Conservation (phyloP, 1,140 invertebrate genomes). For the Trachymyrmex septentrionalis region DNA sequence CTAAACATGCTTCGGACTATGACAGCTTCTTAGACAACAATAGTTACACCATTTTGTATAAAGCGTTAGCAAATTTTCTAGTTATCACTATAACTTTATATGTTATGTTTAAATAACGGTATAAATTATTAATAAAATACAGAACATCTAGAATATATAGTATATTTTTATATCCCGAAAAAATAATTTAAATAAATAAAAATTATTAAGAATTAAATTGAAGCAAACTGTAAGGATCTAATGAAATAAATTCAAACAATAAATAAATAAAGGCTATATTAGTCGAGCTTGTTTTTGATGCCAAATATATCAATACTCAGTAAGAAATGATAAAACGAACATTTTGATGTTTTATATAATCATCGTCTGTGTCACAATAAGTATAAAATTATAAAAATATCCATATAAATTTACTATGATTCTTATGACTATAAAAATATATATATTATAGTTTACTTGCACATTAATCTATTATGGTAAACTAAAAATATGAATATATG, state of each 20-base stretch:
- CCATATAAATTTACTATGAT: no score
- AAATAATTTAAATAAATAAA: not conserved
- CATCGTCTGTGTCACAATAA: no score
- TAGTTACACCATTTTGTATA: conserved; percentile 1
- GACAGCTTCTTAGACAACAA: conserved; percentile 3
- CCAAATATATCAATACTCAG: no score
- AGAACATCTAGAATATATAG: not conserved
- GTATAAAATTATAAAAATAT: no score
- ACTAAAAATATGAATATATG: conserved; percentile 56
- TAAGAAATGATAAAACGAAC: no score
- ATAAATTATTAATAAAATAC: conserved; percentile 12
- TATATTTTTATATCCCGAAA: not conserved
- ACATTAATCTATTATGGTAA: conserved; percentile 78
- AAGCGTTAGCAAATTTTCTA: conserved; percentile 31
- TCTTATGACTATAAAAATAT: not conserved
- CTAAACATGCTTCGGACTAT: conserved; percentile 65
- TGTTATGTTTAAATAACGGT: not conserved
- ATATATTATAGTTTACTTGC: conserved; percentile 74
- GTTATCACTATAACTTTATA: not conserved
- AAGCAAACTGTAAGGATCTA: no score
- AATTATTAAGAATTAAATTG: not conserved
- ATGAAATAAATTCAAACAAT: no score
- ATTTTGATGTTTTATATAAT: no score
- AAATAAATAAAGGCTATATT: no score
- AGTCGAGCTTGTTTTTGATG: no score